Evolutionary conservation across 2,888 invertebrate species (phyloP).

Genomic region (Mythimna loreyi): DNA sequence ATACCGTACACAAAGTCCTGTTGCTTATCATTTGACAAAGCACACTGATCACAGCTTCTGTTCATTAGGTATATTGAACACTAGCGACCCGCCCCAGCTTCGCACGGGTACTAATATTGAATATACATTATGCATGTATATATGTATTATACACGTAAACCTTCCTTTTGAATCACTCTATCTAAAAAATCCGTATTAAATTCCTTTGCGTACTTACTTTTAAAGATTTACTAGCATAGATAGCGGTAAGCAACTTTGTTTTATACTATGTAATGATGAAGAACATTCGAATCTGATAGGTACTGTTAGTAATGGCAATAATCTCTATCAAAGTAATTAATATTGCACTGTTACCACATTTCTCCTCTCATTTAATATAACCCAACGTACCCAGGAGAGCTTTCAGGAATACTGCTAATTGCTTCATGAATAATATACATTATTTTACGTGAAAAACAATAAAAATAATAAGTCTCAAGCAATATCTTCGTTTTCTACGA

Average conservation of each 20-base stretch:
- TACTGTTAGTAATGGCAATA: not conserved
- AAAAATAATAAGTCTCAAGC: constrained; percentile 23
- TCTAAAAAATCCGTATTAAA: too few relatives aligned
- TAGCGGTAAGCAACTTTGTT: too few relatives aligned
- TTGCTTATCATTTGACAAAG: not conserved
- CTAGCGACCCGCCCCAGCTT: too few relatives aligned
- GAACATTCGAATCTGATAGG: too few relatives aligned
- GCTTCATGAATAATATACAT: constrained; percentile 17
- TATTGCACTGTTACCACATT: not conserved
- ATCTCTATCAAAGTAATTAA: not conserved
- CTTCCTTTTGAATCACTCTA: too few relatives aligned
- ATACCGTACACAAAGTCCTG: not conserved
- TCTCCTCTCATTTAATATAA: not conserved
- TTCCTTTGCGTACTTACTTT: too few relatives aligned
- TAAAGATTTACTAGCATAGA: too few relatives aligned
- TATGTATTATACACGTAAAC: too few relatives aligned
- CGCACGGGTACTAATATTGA: too few relatives aligned
- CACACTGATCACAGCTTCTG: not conserved
- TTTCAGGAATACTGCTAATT: constrained; percentile 18
- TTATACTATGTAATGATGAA: too few relatives aligned
- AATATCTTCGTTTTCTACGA: constrained; percentile 29
- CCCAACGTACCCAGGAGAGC: not conserved
- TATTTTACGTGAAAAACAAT: constrained; percentile 9
- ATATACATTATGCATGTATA: too few relatives aligned
- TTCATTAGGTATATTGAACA: not conserved